Base-by-base conservation (phyloP, 2,797 vertebrate species). In the Synaphobranchus kaupii region DNA sequence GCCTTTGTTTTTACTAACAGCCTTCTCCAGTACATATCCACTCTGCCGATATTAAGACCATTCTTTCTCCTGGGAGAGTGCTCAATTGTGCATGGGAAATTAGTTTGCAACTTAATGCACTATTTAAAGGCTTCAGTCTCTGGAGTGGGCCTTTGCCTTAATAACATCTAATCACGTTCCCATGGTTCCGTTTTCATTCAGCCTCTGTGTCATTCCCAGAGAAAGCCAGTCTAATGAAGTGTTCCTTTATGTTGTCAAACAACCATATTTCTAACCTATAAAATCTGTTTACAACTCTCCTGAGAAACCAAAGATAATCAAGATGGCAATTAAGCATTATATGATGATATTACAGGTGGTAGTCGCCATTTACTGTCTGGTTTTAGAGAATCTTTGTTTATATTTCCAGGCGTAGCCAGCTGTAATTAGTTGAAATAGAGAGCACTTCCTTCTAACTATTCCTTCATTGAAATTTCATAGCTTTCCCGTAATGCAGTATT, bases 51-150 rank as follows among this genome's bases (percentile, higher is more conserved):
- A 95, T 96, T 94, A 95, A 96, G 96, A 96, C 95, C 91, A 89
- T 85, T 87, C 93, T 90, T 91, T 95, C 95, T 96, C 94, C 56
- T 91, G 96, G 96, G 95, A 93, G 91, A 85, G 89, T 93, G 95
- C 92, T 96, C 97, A 97, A 97, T 96, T 97, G 96, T 96, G 97
- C 94, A 95, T 96, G 93, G 94, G 91, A 97, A 97, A 98, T 97
- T 89, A 97, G 94, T 92, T 92, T 94, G 90, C 92, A 95, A 96
- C 92, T 96, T 94, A 95, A 96, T 96, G 96, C 95, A 94, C 94
- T 97, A 95, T 97, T 97, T 96, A 96, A 97, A 97, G 95, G 94
- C 91, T 89, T 88, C 91, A 92, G 91, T 98, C 97, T 96, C 96
- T 88, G 87, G 94, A 97, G 96, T 92, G 89, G 92, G 91, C 89